These are phyloP conservation scores for Belgica antarctica DNA, from an alignment of 2,888 invertebrate genomes.

Conservation along the genomic window DNA sequence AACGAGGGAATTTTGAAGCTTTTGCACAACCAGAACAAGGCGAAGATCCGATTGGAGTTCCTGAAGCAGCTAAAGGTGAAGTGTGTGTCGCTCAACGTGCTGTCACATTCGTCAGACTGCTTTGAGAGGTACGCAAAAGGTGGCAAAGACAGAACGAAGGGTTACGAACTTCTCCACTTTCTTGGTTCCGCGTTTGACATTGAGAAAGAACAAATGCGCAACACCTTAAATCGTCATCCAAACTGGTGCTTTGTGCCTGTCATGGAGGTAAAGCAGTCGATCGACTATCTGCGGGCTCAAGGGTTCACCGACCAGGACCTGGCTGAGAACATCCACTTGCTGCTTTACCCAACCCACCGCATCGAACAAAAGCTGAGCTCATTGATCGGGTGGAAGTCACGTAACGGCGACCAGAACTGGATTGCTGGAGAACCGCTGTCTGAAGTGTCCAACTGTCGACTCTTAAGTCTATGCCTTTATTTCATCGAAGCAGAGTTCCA, in stretches of 20 bases:
- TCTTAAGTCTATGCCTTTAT: conserved; percentile 67
- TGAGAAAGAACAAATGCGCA: conserved; percentile 50
- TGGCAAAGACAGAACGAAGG: conserved; percentile 59
- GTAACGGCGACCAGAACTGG: not conserved
- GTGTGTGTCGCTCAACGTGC: conserved; percentile 56
- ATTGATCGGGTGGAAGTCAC: conserved; percentile 47
- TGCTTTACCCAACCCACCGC: conserved; percentile 68
- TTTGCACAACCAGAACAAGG: conserved; percentile 57
- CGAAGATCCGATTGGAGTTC: conserved; percentile 57
- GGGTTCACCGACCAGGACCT: conserved; percentile 60
- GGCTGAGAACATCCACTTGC: conserved; percentile 61
- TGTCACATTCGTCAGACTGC: conserved; percentile 52
- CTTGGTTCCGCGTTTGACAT: conserved; percentile 52
- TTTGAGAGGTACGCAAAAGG: conserved; percentile 59
- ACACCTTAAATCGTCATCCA: conserved; percentile 60
- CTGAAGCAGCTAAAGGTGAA: conserved; percentile 57
- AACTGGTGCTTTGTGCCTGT: conserved; percentile 65
- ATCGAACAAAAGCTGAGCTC: conserved; percentile 51
- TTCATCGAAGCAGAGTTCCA: conserved; percentile 69
- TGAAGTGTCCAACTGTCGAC: conserved; percentile 56
- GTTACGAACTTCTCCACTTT: conserved; percentile 55
- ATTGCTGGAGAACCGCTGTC: conserved; percentile 45
- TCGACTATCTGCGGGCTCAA: conserved; percentile 57
- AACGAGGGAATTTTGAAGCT: conserved; percentile 62
- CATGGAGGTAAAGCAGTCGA: conserved; percentile 60